Base-by-base conservation (phyloP, 2,113 vertebrate species). In the Rissa tridactyla region DNA sequence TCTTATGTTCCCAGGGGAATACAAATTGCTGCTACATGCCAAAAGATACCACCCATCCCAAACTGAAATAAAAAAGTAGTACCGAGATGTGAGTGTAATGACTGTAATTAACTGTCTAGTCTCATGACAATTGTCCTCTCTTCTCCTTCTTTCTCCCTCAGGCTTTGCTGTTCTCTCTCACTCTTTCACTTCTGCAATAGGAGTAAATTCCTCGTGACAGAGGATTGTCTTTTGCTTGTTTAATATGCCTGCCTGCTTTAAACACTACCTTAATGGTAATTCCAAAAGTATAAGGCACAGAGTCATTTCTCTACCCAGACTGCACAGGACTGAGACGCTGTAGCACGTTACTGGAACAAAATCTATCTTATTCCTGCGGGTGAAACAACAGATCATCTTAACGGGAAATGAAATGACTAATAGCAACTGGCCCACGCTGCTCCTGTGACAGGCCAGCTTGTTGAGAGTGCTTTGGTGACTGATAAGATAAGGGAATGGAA, bases 401-500 rank as follows among this genome's bases (percentile, higher is more conserved):
- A 62, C 0, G 4, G 83, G 91, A 94, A 91, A 87, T 91, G 54
- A 95, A 82, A 92, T 94, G 70, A 89, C 70, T 82, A 91, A 92
- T 82, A 72, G 62, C 70, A 80, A 69, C 78, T 46, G 86, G 88
- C 81, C 84, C 0, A 0, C 5, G 4, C 73, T 72, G 78, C 52
- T 87, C n/a, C 65, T 73, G 42, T 69, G 86, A 91, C 81, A 89
- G 36, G 46, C 70, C 49, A 51, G 57, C 46, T 91, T 96, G 80
- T 84, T 57, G 62, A 91, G 89, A 94, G 94, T 82, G 66, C 21
- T 83, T 82, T 87, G 49, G 54, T 65, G 55, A 40, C 72, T 93
- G 88, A 94, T 82, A 91, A 93, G 82, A 87, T 82, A 75, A 71
- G 57, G 71, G 76, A 90, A 32, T 93, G 46, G 69, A 92, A 81